These are phyloP conservation scores for Cnemophilus loriae DNA, from an alignment of 2,113 vertebrate genomes.

Conservation along the genomic window DNA sequence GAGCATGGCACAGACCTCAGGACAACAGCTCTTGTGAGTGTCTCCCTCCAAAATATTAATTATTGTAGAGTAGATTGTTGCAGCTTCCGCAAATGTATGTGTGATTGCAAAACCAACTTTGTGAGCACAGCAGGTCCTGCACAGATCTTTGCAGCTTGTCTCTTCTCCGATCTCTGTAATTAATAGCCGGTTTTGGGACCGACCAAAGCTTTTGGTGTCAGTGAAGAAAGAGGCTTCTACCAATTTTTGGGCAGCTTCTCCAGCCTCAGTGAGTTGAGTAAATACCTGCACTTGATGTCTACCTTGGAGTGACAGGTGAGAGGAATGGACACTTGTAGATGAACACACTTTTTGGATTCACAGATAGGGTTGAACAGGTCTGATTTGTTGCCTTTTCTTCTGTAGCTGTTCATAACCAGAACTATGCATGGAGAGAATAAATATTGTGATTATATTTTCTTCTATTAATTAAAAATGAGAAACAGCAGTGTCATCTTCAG, in stretches of 20 bases:
- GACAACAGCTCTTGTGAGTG: not conserved
- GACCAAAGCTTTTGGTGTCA: not conserved
- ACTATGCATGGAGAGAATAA: not conserved
- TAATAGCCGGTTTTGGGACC: not conserved
- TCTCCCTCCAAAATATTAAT: not conserved
- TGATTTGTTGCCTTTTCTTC: not conserved
- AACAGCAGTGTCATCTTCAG: not conserved
- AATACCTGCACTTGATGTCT: not conserved
- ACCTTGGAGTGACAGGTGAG: not conserved
- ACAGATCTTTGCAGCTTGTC: not conserved
- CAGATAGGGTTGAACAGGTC: fast-evolving
- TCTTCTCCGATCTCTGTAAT: not conserved
- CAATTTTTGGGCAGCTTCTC: not conserved
- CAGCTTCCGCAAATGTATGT: not conserved
- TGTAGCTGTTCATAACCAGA: not conserved
- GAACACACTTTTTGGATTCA: not conserved
- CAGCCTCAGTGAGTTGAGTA: not conserved
- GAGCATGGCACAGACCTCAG: not conserved
- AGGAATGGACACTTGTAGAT: not conserved
- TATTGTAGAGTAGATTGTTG: not conserved
- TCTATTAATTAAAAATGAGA: not conserved
- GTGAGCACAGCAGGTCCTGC: not conserved
- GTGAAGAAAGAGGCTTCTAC: not conserved
- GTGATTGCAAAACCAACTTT: not conserved
- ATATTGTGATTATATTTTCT: not conserved